Conservation (phyloP, 2,113 vertebrate species). For the Pomatostomus ruficeps region DNA sequence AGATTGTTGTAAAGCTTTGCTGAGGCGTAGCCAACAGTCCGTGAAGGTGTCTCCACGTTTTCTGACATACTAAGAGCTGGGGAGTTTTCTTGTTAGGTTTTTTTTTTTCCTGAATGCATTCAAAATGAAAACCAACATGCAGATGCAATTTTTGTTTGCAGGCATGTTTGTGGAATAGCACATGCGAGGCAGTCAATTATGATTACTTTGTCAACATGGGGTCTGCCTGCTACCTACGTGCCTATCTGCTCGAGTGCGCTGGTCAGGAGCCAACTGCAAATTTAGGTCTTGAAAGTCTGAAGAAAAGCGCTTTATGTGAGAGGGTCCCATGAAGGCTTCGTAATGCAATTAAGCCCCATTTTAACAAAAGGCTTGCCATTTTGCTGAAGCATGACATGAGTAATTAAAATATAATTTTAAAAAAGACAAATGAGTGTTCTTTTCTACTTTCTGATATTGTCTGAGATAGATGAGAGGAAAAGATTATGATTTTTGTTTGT, state of each 20-base stretch:
- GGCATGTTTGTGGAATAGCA: slow-evolving; percentile 66
- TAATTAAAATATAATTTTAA: slow-evolving; percentile 69
- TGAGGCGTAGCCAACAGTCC: slow-evolving; percentile 88
- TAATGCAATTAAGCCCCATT: slow-evolving; percentile 69
- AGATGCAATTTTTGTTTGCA: slow-evolving; percentile 67
- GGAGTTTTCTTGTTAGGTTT: not conserved
- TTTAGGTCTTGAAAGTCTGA: slow-evolving; percentile 75
- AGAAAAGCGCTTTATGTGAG: slow-evolving; percentile 69
- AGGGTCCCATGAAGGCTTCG: slow-evolving; percentile 56
- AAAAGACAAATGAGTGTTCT: slow-evolving; percentile 55
- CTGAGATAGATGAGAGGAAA: not conserved
- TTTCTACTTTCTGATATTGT: slow-evolving; percentile 24
- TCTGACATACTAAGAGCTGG: slow-evolving; percentile 80
- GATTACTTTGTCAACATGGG: slow-evolving; percentile 70
- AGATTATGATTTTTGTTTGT: slow-evolving; percentile 37
- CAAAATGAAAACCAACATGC: slow-evolving; percentile 62
- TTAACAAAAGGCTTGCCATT: slow-evolving; percentile 66
- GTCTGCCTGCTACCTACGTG: slow-evolving; percentile 74
- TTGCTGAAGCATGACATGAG: slow-evolving; percentile 50
- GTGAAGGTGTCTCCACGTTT: slow-evolving; percentile 91
- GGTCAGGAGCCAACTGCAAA: slow-evolving; percentile 78
- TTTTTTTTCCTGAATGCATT: slow-evolving; percentile 66
- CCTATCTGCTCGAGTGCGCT: slow-evolving; percentile 86
- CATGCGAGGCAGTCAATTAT: slow-evolving; percentile 63
- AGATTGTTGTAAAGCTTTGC: slow-evolving; percentile 79